phyloP scores from a whole-genome alignment of 1,140 invertebrate species.

The Cherax destructor region DNA sequence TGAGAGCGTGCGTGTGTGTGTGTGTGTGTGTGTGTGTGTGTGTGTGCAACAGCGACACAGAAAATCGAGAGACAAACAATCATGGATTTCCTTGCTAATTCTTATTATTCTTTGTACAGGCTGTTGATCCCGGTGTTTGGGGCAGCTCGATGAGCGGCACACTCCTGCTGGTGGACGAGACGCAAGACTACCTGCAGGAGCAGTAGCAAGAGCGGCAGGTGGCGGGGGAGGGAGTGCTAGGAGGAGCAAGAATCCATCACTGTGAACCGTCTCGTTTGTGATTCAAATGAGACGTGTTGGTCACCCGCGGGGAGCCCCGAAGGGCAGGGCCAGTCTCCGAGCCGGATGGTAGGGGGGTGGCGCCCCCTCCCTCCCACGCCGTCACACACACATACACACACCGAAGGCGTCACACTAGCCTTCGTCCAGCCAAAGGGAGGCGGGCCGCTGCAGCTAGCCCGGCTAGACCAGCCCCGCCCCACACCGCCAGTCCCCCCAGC shows the following conservation, averaged over 20 bases:
- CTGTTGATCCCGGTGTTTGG: conserved; percentile 62
- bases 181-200: conserved; percentile 48
- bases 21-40: neutral
- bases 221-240: conserved; percentile 1
- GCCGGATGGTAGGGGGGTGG: conserved; percentile 8
- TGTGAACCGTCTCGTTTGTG: conserved; percentile 67
- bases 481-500: no score
- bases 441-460: neutral
- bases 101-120: conserved; percentile 30
- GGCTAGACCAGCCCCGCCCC: conserved; percentile 9
- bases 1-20: no score
- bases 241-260: conserved; percentile 53
- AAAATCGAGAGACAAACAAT: no score
- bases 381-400: conserved; percentile 9
- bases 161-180: conserved; percentile 50
- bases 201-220: conserved; percentile 36
- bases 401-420: conserved; percentile 20
- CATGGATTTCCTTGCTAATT: neutral
- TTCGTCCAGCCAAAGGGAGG: neutral
- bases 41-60: neutral
- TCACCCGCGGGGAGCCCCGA: conserved; percentile 52
- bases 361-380: conserved; percentile 50
- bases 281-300: conserved; percentile 68
- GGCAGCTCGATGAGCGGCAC: conserved; percentile 53
- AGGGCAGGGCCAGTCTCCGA: conserved; percentile 35